Conservation (phyloP, 2,888 invertebrate genomes). For the Pedicia rivosa region DNA sequence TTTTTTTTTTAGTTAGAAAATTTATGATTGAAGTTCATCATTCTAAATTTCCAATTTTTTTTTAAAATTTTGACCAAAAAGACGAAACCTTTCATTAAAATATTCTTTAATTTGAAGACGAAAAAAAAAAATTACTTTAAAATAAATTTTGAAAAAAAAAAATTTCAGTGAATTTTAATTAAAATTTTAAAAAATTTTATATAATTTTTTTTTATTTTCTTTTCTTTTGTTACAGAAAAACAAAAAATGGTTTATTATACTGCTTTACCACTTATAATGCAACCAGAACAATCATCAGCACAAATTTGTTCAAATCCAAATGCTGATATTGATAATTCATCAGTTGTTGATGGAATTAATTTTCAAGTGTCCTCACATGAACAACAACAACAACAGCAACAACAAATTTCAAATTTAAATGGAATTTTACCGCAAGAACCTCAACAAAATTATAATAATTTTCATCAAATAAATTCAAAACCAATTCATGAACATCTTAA, state of each 20-base stretch:
- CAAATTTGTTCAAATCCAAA: constrained; percentile 20
- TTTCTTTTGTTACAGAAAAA: constrained; percentile 17
- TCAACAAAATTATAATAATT: constrained; percentile 5
- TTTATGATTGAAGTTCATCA: too few species aligned
- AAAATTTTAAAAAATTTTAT: neutral
- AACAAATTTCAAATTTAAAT: too few species aligned
- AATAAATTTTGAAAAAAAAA: too few species aligned
- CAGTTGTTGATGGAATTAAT: constrained; percentile 3
- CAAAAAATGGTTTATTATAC: constrained; percentile 31
- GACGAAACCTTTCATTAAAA: too few species aligned
- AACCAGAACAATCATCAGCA: constrained; percentile 23
- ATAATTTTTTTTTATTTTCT: constrained; percentile 3
- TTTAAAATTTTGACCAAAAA: too few species aligned
- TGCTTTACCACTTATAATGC: constrained; percentile 27
- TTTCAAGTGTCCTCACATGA: constrained; percentile 6
- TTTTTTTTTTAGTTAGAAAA: too few species aligned
- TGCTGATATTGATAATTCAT: constrained; percentile 3
- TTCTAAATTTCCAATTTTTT: too few species aligned
- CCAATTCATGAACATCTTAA: constrained; percentile 11
- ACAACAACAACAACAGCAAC: constrained; percentile 9
- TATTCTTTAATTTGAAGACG: too few species aligned
- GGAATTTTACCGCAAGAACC: constrained; percentile 10
- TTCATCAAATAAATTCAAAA: neutral
- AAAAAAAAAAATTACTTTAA: too few species aligned
- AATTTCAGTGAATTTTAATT: neutral